These are phyloP conservation scores for Megalopta genalis DNA, from an alignment of 1,140 invertebrate species.

Conservation along the genomic window DNA sequence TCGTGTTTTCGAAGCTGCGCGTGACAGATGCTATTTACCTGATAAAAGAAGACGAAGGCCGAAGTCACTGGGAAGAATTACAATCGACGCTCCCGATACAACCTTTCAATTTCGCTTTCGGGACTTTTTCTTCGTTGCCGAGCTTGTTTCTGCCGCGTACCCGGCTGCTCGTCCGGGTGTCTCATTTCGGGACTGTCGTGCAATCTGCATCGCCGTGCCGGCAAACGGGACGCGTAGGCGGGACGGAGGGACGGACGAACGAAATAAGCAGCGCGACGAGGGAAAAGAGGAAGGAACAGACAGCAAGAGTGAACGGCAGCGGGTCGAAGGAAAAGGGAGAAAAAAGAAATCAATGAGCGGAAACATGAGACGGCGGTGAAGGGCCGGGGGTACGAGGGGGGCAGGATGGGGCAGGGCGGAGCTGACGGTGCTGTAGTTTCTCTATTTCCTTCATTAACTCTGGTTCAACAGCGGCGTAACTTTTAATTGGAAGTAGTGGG, in stretches of 20 bases:
- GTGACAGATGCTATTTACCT: constrained; percentile 39
- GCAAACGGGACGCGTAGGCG: no score
- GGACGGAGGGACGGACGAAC: neutral
- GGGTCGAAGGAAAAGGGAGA: constrained; percentile 29
- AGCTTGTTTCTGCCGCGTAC: neutral
- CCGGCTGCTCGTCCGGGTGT: constrained; percentile 11
- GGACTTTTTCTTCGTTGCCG: constrained; percentile 8
- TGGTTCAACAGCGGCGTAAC: constrained; percentile 76
- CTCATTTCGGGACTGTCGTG: constrained; percentile 10
- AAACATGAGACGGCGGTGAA: constrained; percentile 65
- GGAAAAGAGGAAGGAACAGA: constrained; percentile 16
- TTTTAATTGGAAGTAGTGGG: constrained; percentile 79
- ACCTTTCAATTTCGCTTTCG: constrained; percentile 34
- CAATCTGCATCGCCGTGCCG: constrained; percentile 47
- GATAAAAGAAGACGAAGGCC: constrained; percentile 14
- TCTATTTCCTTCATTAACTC: constrained; percentile 78
- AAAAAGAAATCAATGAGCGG: constrained; percentile 66
- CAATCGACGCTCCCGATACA: constrained; percentile 31
- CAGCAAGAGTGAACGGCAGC: constrained; percentile 26
- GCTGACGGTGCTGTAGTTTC: constrained; percentile 70
- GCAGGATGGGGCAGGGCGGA: constrained; percentile 23
- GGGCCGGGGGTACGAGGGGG: constrained; percentile 24
- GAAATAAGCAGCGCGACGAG: constrained; percentile 18
- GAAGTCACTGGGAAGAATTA: constrained; percentile 45
- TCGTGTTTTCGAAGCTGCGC: constrained; percentile 19